These are phyloP conservation scores for Ectropis crepuscularia DNA, from an alignment of 2,888 invertebrate species.

Conservation along the genomic window DNA sequence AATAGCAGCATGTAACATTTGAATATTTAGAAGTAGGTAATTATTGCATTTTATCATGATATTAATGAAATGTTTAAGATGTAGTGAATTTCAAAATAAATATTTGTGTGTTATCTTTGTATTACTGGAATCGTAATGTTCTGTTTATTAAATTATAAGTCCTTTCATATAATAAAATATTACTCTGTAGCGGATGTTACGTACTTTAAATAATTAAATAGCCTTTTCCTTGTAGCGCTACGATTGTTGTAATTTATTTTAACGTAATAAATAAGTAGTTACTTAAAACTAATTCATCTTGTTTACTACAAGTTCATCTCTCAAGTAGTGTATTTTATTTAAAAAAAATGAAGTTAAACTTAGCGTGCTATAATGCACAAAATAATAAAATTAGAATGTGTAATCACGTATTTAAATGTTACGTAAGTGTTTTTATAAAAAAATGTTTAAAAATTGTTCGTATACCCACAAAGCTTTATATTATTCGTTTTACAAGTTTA, in stretches of 20 bases:
- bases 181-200: too few relatives aligned
- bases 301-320: too few relatives aligned
- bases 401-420: constrained; percentile 37
- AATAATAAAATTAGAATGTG: constrained; percentile 28
- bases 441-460: constrained; percentile 69
- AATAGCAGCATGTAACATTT: constrained; percentile 1
- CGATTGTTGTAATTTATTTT: too few relatives aligned
- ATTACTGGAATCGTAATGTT: too few relatives aligned
- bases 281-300: too few relatives aligned
- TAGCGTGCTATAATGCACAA: constrained; percentile 50
- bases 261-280: too few relatives aligned
- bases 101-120: too few relatives aligned
- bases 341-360: constrained; percentile 21
- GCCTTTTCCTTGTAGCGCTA: too few relatives aligned
- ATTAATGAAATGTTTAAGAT: constrained; percentile 13
- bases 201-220: too few relatives aligned
- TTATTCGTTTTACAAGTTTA: constrained; percentile 38
- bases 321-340: not conserved
- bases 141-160: too few relatives aligned
- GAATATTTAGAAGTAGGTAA: not conserved
- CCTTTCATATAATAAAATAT: too few relatives aligned
- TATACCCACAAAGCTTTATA: constrained; percentile 70
- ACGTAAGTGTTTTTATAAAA: constrained; percentile 74
- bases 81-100: not conserved
- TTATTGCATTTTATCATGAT: constrained; percentile 22